Conservation (phyloP, 2,797 vertebrate species). For the Acanthis flammea region DNA sequence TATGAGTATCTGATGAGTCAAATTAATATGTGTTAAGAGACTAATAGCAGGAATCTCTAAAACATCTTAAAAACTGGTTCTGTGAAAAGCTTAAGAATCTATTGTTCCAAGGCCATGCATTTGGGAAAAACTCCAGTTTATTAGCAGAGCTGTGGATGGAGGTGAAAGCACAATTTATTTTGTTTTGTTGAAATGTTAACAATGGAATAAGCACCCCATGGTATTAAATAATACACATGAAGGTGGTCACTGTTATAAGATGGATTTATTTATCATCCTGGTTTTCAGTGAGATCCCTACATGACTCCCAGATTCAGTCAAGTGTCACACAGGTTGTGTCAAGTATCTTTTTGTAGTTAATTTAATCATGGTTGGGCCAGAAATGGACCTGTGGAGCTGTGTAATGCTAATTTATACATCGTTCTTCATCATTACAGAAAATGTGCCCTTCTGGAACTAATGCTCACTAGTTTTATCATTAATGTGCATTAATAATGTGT, state of each 20-base stretch:
- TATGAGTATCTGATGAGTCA: neutral
- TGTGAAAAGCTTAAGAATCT: neutral
- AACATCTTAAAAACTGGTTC: neutral
- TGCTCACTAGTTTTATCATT: neutral
- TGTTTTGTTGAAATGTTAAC: neutral
- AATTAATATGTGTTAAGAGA: slow-evolving; percentile 42
- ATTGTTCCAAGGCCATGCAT: neutral
- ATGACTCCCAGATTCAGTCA: neutral
- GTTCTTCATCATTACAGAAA: neutral
- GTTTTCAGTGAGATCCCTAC: neutral
- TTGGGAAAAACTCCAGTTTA: neutral
- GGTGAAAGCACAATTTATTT: neutral
- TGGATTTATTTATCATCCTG: neutral
- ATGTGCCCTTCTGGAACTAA: slow-evolving; percentile 24
- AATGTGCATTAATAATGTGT: neutral
- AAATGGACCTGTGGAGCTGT: neutral
- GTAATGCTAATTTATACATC: neutral
- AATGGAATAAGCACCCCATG: neutral
- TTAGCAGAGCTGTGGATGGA: neutral
- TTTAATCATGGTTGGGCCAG: slow-evolving; percentile 21
- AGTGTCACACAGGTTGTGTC: neutral
- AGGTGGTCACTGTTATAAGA: neutral
- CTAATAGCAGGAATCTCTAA: neutral
- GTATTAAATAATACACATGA: neutral
- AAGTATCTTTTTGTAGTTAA: slow-evolving; percentile 23